Conservation (phyloP, 1,140 invertebrate genomes). For the Pseudomyrmex flavicornis region DNA sequence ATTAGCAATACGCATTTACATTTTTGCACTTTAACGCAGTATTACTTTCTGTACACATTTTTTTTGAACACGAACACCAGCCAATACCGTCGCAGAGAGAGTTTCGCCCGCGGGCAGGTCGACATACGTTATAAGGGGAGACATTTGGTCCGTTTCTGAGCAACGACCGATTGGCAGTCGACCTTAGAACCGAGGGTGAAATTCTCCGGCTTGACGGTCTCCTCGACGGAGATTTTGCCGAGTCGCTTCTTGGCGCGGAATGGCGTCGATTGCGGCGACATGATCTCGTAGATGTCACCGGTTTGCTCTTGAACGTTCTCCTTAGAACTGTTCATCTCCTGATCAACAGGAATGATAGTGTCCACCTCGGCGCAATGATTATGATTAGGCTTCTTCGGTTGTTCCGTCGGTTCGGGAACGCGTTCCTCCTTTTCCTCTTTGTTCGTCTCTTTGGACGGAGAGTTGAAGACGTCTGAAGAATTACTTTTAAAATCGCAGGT, state of each 20-base stretch:
- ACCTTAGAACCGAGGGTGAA: constrained; percentile 81
- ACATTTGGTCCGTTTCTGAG: constrained; percentile 82
- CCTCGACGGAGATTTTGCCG: constrained; percentile 82
- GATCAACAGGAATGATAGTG: constrained; percentile 79
- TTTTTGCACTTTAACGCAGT: no score
- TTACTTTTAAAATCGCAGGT: constrained; percentile 79
- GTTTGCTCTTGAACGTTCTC: constrained; percentile 73
- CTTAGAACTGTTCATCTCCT: constrained; percentile 70
- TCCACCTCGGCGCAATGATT: constrained; percentile 78
- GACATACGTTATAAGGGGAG: constrained; percentile 82
- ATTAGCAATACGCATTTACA: no score
- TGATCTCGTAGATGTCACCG: constrained; percentile 81
- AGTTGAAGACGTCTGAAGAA: constrained; percentile 79
- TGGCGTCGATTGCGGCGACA: constrained; percentile 81
- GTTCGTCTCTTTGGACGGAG: constrained; percentile 70
- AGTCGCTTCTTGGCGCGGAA: constrained; percentile 83
- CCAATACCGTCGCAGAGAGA: constrained; percentile 46
- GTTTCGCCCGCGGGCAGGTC: constrained; percentile 71
- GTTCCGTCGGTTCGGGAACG: constrained; percentile 2
- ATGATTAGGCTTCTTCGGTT: constrained; percentile 19
- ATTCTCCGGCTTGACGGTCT: constrained; percentile 82
- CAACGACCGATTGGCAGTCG: constrained; percentile 80
- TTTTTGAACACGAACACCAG: constrained; percentile 28
- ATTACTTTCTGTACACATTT: not conserved
- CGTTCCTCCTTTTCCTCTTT: not conserved